phyloP scores from a whole-genome alignment of 2,113 vertebrate genomes.

The Pipra filicauda region DNA sequence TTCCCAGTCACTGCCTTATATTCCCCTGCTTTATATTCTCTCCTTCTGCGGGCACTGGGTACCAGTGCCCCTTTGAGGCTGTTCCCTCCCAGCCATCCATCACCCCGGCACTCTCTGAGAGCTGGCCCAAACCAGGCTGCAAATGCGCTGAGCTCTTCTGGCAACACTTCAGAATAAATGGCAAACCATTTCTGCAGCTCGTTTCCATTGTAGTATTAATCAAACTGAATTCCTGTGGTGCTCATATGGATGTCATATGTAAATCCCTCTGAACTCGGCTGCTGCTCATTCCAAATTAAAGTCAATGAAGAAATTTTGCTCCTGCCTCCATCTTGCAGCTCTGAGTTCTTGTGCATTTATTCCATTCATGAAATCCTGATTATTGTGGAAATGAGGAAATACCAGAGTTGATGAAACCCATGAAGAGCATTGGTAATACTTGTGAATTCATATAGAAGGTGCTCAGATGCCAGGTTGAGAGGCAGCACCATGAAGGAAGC shows the following conservation, averaged over 20 bases:
- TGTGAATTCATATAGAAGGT: not conserved
- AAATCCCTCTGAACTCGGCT: constrained; percentile 1
- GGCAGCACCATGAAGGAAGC: not conserved
- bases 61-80: not conserved
- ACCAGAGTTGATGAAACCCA: not conserved
- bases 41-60: not conserved
- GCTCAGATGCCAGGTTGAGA: not conserved
- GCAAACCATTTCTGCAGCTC: not conserved
- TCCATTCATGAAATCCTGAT: not conserved
- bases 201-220: not conserved
- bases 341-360: not conserved
- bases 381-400: not conserved
- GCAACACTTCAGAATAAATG: constrained; percentile 24
- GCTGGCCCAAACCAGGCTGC: not conserved
- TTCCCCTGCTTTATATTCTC: not conserved
- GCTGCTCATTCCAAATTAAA: not conserved
- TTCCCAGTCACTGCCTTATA: not conserved
- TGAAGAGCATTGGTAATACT: accelerated
- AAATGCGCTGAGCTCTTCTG: constrained; percentile 5
- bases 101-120: not conserved
- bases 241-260: constrained; percentile 48
- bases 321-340: not conserved
- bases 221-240: constrained; percentile 24
- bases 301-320: not conserved
- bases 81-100: not conserved